Conservation (phyloP, 2,888 invertebrate genomes). For the Neoaliturus tenellus region DNA sequence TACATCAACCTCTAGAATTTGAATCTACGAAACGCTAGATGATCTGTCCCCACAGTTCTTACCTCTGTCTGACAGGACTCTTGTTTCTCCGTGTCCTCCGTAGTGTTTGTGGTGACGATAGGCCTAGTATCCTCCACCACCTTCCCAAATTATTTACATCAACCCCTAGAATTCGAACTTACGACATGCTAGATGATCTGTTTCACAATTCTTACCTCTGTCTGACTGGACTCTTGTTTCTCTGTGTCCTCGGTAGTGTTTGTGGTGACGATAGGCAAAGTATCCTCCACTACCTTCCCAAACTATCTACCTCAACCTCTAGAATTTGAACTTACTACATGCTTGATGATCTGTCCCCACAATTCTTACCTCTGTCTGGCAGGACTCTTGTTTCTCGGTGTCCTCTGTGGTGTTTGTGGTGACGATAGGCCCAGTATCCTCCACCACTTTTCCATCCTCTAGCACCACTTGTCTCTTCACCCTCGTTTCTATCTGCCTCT, state of each 20-base stretch:
- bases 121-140: background rate
- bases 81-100: slow-evolving; percentile 9
- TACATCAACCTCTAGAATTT: background rate
- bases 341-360: background rate
- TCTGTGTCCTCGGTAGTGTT: slow-evolving; percentile 3
- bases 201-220: background rate
- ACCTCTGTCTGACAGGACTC: slow-evolving; percentile 9
- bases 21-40: too few species aligned
- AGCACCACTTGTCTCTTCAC: slow-evolving; percentile 92
- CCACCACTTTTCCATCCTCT: slow-evolving; percentile 93
- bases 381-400: slow-evolving; percentile 91
- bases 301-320: background rate
- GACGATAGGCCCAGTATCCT: slow-evolving; percentile 92
- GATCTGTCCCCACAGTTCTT: too few species aligned
- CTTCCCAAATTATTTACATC: too few species aligned
- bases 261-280: background rate
- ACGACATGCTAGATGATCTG: background rate
- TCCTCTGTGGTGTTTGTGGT: slow-evolving; percentile 95
- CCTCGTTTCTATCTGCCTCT: slow-evolving; percentile 92
- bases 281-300: background rate
- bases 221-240: slow-evolving; percentile 7
- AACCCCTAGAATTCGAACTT: too few species aligned
- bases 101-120: background rate
- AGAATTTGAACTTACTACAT: background rate
- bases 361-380: slow-evolving; percentile 83